Evolutionary conservation across 2,888 invertebrate species (phyloP), one percentile per base, ranked within the genome.

Genomic region (Volucella inanis): DNA sequence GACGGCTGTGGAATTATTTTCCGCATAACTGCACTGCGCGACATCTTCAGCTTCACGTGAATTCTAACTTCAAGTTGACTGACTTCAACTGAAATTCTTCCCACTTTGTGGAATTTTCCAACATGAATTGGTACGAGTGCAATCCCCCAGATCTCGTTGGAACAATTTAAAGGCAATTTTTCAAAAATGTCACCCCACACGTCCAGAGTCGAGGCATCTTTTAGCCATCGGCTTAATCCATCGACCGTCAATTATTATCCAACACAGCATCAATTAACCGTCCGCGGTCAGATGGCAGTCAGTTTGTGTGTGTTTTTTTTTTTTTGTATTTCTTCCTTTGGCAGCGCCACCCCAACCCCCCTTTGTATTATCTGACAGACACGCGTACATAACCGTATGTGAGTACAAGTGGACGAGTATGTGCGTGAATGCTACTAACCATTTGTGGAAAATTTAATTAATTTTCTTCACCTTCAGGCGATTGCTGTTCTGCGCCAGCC

Each of bases 401-500:
- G 31, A 31, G 31, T 6, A 31, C 31, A 31, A 31, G 6, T 31
- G 50, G 39, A n/a, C 9, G 6, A 8, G 65, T 52, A 41, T 45
- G 57, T 43, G 39, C 45, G 55, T 12, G 8, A 47, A 55, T 39
- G 11, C 18, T 49, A 31, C 38, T 64, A 79, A 76, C 59, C 57
- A 71, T 75, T 68, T 75, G 67, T 67, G 76, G 43, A 68, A 80
- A 80, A 68, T 80, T 85, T 81, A 85, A 81, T 81, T 72, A 85
- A 81, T 85, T 85, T 85, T 72, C 76, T 85, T 81, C 81, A 68
- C 85, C 81, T 85, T 68, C 62, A 52, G 85, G 85, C 77, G 39
- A 49, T 70, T 68, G 70, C 39, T 64, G 64, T 72, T n/a, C 50
- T 57, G 64, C 39, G 9, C 50, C 39, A 38, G 15, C 41, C 41